Conservation (phyloP, 2,888 invertebrate genomes). For the Thyatira batis region DNA sequence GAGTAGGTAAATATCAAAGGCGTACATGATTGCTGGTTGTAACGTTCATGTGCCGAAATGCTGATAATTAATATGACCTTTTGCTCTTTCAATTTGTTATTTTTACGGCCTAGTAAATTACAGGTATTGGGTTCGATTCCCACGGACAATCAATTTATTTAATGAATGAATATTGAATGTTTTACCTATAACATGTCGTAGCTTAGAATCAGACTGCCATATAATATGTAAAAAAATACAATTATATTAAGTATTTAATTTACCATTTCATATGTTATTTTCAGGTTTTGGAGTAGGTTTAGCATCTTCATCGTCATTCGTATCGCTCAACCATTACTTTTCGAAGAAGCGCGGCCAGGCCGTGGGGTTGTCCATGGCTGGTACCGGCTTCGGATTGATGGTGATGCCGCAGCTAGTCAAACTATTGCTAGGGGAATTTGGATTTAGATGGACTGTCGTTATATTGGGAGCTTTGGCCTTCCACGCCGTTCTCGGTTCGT, state of each 20-base stretch:
- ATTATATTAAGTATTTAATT: too few relatives aligned
- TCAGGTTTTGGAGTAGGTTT: slow-evolving; percentile 89
- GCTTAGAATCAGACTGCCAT: too few relatives aligned
- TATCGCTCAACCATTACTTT: slow-evolving; percentile 90
- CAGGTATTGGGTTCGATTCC: too few relatives aligned
- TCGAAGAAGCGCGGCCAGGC: slow-evolving; percentile 90
- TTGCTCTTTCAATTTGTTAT: neutral
- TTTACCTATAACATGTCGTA: too few relatives aligned
- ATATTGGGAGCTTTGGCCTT: slow-evolving; percentile 86
- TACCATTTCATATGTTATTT: slow-evolving; percentile 27
- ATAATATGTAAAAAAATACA: too few relatives aligned
- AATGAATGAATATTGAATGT: too few relatives aligned
- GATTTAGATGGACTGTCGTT: slow-evolving; percentile 86
- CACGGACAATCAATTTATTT: too few relatives aligned
- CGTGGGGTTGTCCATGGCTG: slow-evolving; percentile 90
- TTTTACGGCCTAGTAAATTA: neutral
- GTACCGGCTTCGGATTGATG: slow-evolving; percentile 90
- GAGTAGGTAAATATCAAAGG: neutral
- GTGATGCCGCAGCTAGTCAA: slow-evolving; percentile 90
- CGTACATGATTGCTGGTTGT: neutral
- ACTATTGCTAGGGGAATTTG: slow-evolving; percentile 83
- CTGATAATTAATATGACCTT: neutral
- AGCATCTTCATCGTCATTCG: slow-evolving; percentile 89
- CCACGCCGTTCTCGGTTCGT: slow-evolving; percentile 86
- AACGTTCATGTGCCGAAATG: neutral